Evolutionary conservation across 2,888 invertebrate species (phyloP).

Genomic region (Anarsia innoxiella): DNA sequence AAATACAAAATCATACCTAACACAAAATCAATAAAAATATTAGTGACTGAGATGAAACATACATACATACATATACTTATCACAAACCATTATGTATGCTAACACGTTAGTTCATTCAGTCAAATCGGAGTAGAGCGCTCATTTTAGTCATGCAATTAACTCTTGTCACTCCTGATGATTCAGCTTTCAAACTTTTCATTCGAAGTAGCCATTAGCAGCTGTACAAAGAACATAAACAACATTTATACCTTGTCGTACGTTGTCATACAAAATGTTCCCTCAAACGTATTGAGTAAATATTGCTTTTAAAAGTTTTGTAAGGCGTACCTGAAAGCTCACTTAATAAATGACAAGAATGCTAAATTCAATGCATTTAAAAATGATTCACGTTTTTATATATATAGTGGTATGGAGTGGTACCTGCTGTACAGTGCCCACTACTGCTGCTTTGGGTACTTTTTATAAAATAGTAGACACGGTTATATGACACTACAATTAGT

Average conservation of each 20-base stretch:
- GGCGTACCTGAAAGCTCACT: constrained; percentile 13
- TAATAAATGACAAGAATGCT: constrained; percentile 11
- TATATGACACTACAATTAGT: neutral
- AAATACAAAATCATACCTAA: no score
- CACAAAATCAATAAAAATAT: no score
- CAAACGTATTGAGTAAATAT: constrained; percentile 5
- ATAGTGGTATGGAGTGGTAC: no score
- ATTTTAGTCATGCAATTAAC: constrained; percentile 8
- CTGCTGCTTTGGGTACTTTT: neutral
- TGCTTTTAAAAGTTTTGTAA: constrained; percentile 7
- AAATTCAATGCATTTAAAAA: no score
- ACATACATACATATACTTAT: no score
- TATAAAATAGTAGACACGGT: neutral
- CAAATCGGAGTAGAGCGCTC: no score
- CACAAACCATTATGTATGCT: no score
- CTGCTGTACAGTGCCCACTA: no score
- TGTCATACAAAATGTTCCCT: constrained; percentile 5
- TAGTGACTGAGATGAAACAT: no score
- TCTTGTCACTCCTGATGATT: constrained; percentile 14
- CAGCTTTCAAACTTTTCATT: constrained; percentile 19
- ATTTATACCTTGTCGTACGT: constrained; percentile 14
- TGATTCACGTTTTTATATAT: no score
- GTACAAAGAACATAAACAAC: constrained; percentile 19
- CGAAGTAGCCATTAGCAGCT: constrained; percentile 28
- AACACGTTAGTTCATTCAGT: no score